Conservation (phyloP, 2,797 vertebrate genomes). For the Glossophaga mutica region DNA sequence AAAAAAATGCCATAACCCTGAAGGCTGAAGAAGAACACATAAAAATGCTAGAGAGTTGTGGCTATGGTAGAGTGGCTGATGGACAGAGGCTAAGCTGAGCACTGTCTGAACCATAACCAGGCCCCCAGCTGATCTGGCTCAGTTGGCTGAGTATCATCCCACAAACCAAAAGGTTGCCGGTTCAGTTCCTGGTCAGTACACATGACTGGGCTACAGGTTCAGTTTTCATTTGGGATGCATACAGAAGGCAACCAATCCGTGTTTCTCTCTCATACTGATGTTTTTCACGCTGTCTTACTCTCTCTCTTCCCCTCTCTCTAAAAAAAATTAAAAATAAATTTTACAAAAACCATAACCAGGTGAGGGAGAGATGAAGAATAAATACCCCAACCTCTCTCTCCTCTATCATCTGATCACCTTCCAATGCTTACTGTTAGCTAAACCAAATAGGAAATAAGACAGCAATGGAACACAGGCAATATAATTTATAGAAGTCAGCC, state of each 20-base stretch:
- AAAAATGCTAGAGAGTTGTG: background rate
- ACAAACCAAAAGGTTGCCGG: background rate
- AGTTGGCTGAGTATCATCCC: background rate
- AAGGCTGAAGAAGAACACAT: background rate
- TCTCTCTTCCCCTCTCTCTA: background rate
- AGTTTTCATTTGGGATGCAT: background rate
- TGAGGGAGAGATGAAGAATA: background rate
- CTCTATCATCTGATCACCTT: background rate
- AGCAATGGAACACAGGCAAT: background rate
- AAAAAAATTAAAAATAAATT: background rate
- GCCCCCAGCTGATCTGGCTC: background rate
- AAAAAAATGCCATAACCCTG: background rate
- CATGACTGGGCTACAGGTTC: background rate
- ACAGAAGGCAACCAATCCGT: background rate
- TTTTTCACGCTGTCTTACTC: background rate
- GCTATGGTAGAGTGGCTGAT: background rate
- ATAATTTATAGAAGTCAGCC: background rate
- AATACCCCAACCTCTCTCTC: background rate
- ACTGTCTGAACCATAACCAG: background rate
- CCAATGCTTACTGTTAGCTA: background rate
- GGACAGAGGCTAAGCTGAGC: background rate
- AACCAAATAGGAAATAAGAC: background rate
- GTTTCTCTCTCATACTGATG: background rate
- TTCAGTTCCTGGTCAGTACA: background rate
- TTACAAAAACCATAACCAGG: background rate